Conservation (phyloP, 2,888 invertebrate species). For the Dolichomitus sp. region DNA sequence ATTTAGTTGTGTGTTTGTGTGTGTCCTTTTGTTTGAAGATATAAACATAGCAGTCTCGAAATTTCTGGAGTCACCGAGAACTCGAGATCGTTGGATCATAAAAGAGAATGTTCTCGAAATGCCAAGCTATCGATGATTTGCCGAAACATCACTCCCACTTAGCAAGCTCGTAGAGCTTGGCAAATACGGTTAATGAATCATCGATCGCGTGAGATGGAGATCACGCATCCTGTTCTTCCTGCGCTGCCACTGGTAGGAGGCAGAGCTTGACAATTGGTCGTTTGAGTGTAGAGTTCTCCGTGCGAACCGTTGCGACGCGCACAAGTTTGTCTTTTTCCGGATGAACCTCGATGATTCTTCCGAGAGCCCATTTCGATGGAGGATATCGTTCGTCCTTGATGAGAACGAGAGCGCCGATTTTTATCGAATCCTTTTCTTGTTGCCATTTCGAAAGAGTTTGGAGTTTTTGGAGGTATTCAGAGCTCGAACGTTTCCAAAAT, state of each 20-base stretch:
- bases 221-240: constrained; percentile 1
- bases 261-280: constrained; percentile 56
- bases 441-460: constrained; percentile 46
- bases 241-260: constrained; percentile 2
- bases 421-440: constrained; percentile 26
- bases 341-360: constrained; percentile 65
- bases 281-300: constrained; percentile 57
- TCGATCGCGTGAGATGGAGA: constrained; percentile 3
- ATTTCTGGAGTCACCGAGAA: too few relatives aligned
- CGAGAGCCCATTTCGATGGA: constrained; percentile 70
- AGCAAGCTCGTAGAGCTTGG: constrained; percentile 23
- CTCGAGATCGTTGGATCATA: too few relatives aligned
- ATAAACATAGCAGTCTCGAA: too few relatives aligned
- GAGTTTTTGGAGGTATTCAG: constrained; percentile 68
- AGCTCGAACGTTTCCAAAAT: constrained; percentile 73
- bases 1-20: too few relatives aligned
- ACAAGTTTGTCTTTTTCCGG: constrained; percentile 70
- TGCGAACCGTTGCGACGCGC: constrained; percentile 66
- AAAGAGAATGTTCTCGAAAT: too few relatives aligned
- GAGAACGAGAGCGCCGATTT: constrained; percentile 60
- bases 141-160: constrained; percentile 30
- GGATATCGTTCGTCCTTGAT: constrained; percentile 66
- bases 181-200: constrained; percentile 13
- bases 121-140: too few relatives aligned
- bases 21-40: too few relatives aligned